phyloP scores from a whole-genome alignment of 2,113 vertebrate genomes.

The Hepsetus odoe region DNA sequence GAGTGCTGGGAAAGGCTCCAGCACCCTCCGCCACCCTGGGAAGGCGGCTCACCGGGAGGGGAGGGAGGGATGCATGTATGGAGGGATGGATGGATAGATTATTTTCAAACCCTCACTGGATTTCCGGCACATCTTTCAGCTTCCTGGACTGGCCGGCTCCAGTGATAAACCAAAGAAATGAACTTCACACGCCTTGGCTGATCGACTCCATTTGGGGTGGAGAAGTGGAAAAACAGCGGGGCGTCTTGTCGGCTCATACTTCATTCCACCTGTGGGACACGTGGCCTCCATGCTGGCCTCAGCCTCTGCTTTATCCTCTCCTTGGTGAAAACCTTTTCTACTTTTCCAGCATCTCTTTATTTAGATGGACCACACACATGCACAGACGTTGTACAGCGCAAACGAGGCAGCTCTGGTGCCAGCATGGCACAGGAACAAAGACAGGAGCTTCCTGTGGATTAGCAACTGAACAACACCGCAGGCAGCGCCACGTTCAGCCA shows the following conservation, averaged over 20 bases:
- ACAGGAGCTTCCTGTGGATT: constrained; percentile 24
- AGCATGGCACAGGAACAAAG: constrained; percentile 46
- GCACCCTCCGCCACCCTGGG: too few relatives aligned
- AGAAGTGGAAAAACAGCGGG: constrained; percentile 27
- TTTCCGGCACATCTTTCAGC: too few relatives aligned
- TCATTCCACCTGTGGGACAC: constrained; percentile 44
- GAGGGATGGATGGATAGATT: too few relatives aligned
- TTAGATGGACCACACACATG: constrained; percentile 47
- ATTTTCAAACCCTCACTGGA: too few relatives aligned
- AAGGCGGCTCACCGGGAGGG: too few relatives aligned
- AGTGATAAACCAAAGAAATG: not conserved
- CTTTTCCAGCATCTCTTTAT: constrained; percentile 28
- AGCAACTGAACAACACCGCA: constrained; percentile 15
- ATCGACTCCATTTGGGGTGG: not conserved
- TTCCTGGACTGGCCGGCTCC: too few relatives aligned
- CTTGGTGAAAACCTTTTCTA: not conserved
- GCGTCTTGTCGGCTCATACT: constrained; percentile 17
- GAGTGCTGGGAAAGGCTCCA: too few relatives aligned
- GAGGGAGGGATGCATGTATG: too few relatives aligned
- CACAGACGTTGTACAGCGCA: constrained; percentile 1
- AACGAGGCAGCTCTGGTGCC: constrained; percentile 11
- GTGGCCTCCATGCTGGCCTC: constrained; percentile 1
- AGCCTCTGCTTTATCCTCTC: constrained; percentile 3
- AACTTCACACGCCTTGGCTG: not conserved
- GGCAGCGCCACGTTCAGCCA: constrained; percentile 10